A percentile compares a stretch with the other conserved stretches of the same genome.
These are phyloP conservation scores for Tapera naevia DNA, from an alignment of 2,797 vertebrate genomes.

Conservation along the genomic window DNA sequence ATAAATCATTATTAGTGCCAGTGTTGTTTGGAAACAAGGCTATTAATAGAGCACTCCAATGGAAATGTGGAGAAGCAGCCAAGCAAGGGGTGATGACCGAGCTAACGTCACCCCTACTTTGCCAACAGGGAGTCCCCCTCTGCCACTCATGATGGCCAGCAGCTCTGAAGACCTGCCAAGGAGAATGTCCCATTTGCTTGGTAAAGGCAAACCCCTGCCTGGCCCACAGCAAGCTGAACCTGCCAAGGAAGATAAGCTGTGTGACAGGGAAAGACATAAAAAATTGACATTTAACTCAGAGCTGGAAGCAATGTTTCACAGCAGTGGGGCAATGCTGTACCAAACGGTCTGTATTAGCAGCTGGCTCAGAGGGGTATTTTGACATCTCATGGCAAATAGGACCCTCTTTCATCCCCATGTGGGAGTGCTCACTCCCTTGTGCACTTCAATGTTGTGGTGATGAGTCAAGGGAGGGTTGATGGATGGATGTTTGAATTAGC, in stretches of 20 bases:
- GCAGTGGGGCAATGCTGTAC: not conserved
- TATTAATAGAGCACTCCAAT: conserved; percentile 5
- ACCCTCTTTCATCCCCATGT: not conserved
- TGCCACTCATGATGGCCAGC: not conserved
- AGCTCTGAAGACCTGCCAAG: not conserved
- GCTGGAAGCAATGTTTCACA: not conserved
- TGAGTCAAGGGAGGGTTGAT: conserved; percentile 47
- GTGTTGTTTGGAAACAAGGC: not conserved
- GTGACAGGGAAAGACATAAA: not conserved
- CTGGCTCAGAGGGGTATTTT: not conserved
- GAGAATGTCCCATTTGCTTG: not conserved
- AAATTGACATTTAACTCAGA: not conserved
- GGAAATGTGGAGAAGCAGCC: not conserved
- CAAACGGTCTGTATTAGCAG: not conserved
- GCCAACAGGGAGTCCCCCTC: not conserved
- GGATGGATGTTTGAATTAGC: conserved; percentile 59
- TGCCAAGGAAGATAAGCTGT: not conserved
- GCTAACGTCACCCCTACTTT: not conserved
- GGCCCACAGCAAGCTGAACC: not conserved
- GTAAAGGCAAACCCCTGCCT: not conserved
- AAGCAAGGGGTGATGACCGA: not conserved
- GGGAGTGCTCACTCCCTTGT: not conserved
- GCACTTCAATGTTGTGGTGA: not conserved
- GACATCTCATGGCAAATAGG: not conserved
- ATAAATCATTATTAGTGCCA: conserved; percentile 37